A percentile compares a stretch with the other conserved stretches of the same genome.
Conservation (phyloP, 2,797 vertebrate genomes). For the Danio tinwini region DNA sequence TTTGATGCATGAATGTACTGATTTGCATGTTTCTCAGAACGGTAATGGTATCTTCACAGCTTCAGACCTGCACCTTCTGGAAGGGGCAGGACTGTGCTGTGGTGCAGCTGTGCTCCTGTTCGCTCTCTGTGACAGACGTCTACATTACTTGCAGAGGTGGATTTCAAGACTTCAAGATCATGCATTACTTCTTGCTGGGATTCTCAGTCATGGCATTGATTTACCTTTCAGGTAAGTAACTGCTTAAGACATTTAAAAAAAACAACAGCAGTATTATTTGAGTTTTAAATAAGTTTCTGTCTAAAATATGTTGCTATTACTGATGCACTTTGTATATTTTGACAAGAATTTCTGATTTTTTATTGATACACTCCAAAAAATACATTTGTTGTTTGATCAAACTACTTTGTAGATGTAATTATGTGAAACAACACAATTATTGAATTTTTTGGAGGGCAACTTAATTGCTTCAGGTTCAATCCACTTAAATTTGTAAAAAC, state of each 20-base stretch:
- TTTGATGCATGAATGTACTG: constrained; percentile 34
- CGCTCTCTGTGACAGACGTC: neutral
- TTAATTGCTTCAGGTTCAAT: too few relatives aligned
- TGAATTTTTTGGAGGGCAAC: too few relatives aligned
- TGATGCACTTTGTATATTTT: neutral
- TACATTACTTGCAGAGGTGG: neutral
- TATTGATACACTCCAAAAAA: too few relatives aligned
- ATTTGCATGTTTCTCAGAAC: constrained; percentile 54
- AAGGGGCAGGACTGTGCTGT: constrained; percentile 7
- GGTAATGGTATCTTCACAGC: constrained; percentile 5
- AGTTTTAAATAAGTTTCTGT: neutral
- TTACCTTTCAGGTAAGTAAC: constrained; percentile 70
- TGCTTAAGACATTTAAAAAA: neutral
- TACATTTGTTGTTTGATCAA: too few relatives aligned
- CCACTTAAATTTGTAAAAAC: too few relatives aligned
- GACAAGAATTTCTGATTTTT: neutral
- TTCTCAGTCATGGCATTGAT: constrained; percentile 65
- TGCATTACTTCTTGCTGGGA: constrained; percentile 69
- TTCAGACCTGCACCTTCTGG: constrained; percentile 11
- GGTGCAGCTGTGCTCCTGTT: neutral
- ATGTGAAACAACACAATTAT: too few relatives aligned
- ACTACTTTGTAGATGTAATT: too few relatives aligned
- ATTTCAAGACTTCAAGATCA: constrained; percentile 47
- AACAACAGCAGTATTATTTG: neutral
- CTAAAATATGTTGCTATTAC: neutral